Evolutionary conservation across 2,797 vertebrate species (phyloP).

Genomic region (Masticophis lateralis): DNA sequence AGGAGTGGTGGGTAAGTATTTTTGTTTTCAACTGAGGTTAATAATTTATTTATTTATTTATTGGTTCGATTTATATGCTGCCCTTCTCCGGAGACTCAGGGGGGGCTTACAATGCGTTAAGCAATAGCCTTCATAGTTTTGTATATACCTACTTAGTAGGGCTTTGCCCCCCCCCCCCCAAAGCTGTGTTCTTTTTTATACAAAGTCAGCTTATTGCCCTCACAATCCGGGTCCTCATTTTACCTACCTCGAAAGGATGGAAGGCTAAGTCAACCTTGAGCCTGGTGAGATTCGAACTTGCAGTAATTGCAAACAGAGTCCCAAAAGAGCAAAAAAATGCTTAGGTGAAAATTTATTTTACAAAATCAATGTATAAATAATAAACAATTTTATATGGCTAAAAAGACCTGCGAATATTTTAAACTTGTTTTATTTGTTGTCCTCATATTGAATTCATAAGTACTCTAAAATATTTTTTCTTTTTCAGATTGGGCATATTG

Average conservation of each 20-base stretch:
- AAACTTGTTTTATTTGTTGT: not conserved
- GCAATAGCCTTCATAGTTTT: no score
- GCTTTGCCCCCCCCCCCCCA: no score
- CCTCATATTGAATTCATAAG: not conserved
- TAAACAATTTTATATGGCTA: not conserved
- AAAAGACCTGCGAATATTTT: not conserved
- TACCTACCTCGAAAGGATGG: no score
- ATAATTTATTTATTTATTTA: not conserved
- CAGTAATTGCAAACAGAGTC: not conserved
- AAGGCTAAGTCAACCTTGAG: no score
- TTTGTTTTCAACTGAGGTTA: not conserved
- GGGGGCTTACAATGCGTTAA: no score
- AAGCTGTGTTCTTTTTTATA: no score
- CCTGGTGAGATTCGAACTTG: no score
- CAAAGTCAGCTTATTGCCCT: no score
- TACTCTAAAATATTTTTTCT: conserved; percentile 18
- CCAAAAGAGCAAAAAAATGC: not conserved
- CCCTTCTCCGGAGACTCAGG: no score
- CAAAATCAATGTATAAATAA: not conserved
- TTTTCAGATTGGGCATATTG: conserved; percentile 87
- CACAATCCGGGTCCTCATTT: no score
- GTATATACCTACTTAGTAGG: no score
- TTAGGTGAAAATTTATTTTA: not conserved
- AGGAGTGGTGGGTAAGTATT: conserved; percentile 99
- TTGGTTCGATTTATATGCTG: no score